Evolutionary conservation across 2,888 invertebrate species (phyloP).

Genomic region (Thymelicus sylvestris): DNA sequence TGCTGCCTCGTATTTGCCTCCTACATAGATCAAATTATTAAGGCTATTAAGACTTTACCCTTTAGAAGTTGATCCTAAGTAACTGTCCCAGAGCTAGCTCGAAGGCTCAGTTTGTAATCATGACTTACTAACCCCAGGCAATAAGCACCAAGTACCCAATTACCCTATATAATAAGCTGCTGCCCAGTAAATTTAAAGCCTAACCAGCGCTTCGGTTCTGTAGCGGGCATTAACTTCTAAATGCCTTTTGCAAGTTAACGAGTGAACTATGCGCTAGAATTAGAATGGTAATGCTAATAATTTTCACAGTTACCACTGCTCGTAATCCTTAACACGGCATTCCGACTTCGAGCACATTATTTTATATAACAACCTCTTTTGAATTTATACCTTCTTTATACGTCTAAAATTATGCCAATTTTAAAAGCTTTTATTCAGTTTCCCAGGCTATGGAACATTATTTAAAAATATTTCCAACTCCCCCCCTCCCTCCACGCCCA

Average conservation of each 20-base stretch:
- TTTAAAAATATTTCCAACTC: no score
- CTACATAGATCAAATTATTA: no score
- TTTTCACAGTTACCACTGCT: slow-evolving; percentile 2
- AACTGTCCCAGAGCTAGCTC: no score
- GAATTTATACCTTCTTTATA: not conserved
- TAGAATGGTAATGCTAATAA: slow-evolving; percentile 10
- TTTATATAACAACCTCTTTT: not conserved
- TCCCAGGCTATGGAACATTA: no score
- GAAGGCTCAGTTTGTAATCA: not conserved
- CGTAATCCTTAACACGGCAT: slow-evolving; percentile 1
- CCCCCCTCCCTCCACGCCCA: no score
- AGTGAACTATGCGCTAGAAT: slow-evolving; percentile 10
- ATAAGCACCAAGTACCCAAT: not conserved
- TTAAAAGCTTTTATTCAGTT: no score
- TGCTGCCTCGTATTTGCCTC: not conserved
- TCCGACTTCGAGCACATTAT: not conserved
- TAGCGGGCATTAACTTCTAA: slow-evolving; percentile 11
- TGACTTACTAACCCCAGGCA: not conserved
- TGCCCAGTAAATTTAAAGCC: not conserved
- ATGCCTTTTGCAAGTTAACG: slow-evolving; percentile 9
- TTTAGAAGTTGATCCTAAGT: no score
- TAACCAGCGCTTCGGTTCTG: not conserved
- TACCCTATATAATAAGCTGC: not conserved
- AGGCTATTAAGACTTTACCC: no score
- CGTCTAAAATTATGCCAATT: no score